Base-by-base conservation (phyloP, 2,888 invertebrate genomes). In the Limnephilus rhombicus region DNA sequence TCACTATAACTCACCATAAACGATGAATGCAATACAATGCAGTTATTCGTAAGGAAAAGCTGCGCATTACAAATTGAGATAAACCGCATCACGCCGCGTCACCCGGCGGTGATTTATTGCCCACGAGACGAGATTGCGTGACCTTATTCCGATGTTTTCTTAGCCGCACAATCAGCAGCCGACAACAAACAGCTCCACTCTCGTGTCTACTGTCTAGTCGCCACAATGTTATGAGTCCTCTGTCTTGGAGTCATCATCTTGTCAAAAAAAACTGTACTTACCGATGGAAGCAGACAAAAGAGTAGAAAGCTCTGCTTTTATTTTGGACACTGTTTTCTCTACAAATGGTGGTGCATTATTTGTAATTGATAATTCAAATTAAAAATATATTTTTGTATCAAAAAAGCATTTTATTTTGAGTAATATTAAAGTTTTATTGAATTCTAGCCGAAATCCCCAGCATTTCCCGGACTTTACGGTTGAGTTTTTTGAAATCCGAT, bases 121-220 rank as follows among this genome's bases (percentile, higher is more conserved):
- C 18, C 41, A 15, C 41, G 86, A 29, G 86, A 86, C 45, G 86
- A 37, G 83, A 83, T 82, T 34, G 82, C 82, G 37, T 41, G 83
- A 41, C 83, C 83, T 83, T 83, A 37, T 83, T 83, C 37, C 83
- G 37, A 83, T 34, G 83, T 83, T 83, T 83, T 83, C 83, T 83
- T 83, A 24, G 34, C 37, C 4, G 83, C 34, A 37, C 83, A 37
- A 83, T 83, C 15, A 37, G 2, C 24, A 41, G 37, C 37, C 24
- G 68, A 24, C 68, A n/a, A 68, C n/a, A 68, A 68, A 68, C 53
- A 4, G 18, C 7, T 18, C 68, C 2, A 24, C 24, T 45, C 11
- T 1, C 11, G 45, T 24, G 68, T 24, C 68, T 68, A 24, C 24
- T 24, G 68, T n/a, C 68, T 68, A 24, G 68, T 68, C 68, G 68